Conservation (phyloP, 2,113 vertebrate species). For the Aphyosemion australe region DNA sequence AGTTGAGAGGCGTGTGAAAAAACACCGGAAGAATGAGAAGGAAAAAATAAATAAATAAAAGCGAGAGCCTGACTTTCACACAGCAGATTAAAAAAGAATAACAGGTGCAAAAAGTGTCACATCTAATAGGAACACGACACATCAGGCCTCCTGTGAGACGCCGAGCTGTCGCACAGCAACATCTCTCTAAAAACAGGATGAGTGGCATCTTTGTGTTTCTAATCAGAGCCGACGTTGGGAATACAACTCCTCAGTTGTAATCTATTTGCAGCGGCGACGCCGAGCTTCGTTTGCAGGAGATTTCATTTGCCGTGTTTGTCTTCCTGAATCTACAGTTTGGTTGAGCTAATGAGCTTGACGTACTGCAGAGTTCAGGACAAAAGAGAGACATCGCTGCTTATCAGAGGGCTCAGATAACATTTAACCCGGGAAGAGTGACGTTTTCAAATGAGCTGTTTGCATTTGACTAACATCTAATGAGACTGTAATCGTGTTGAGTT, state of each 20-base stretch:
- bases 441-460: constrained; percentile 15
- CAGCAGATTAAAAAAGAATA: constrained; percentile 64
- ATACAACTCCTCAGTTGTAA: constrained; percentile 56
- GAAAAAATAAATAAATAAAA: constrained; percentile 25
- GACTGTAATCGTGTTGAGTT: constrained; percentile 6
- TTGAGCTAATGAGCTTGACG: constrained; percentile 57
- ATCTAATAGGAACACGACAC: constrained; percentile 66
- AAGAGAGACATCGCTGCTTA: constrained; percentile 43
- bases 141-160: constrained; percentile 48
- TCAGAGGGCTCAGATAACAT: constrained; percentile 22
- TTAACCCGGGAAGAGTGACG: constrained; percentile 17
- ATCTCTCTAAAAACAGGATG: constrained; percentile 53
- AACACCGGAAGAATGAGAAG: constrained; percentile 10
- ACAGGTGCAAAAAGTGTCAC: constrained; percentile 65
- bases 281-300: constrained; percentile 57
- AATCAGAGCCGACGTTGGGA: constrained; percentile 67
- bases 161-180: constrained; percentile 51
- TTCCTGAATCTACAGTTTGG: constrained; percentile 50
- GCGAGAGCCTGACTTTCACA: constrained; percentile 48
- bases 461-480: constrained; percentile 12
- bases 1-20: constrained; percentile 12
- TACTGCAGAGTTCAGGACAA: constrained; percentile 44
- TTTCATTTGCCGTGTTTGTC: constrained; percentile 63
- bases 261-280: constrained; percentile 51
- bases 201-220: constrained; percentile 20